Evolutionary conservation across 1,140 invertebrate species (phyloP), one percentile per base, ranked within the genome.

Genomic region (Oedothorax gibbosus): DNA sequence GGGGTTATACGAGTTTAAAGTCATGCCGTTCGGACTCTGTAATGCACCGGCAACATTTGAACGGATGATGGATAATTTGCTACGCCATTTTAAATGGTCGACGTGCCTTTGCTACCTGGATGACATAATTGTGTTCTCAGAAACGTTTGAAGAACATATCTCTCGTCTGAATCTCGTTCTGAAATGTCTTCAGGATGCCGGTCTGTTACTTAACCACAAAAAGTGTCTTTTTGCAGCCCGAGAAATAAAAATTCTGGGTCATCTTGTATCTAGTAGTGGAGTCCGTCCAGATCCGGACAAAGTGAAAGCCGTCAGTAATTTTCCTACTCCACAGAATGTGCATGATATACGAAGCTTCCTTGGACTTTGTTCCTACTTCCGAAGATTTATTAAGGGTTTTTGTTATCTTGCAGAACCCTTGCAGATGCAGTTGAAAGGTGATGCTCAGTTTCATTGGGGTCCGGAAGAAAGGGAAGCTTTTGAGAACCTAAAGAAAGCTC

Each of bases 41-140:
- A 77, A 53, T 53, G 35, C 80, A 14, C 80, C 71, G 6, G 72
- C 50, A 7, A 20, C 21, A 4, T 75, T 57, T 12, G 57, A 78
- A 21, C 35, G n/a, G 53, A 78, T 65, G 60, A 78, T 78, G 76
- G 60, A 65, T 20, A 81, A 69, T 21, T 21, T 85, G 50, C 62
- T 87, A 21, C 69, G 35, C 9, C 73, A 68, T 9, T 56, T 87
- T 0, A 83, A 62, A 57, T 78, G 72, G 49, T n/a, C 20, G 15
- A 57, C 84, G 15, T 87, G 85, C 60, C 69, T 88, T 64, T 88
- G 87, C 90, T 91, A 0, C 85, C 92, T 7, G 85, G 86, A 51
- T 92, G 90, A 90, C 86, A 80, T 87, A 10, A 20, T 87, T 2
- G 56, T 87, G 20, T 84, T 83, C 62, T 60, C 78, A 6, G 18